A percentile compares a stretch with the other conserved stretches of the same genome.
These are phyloP conservation scores for Drosophila pseudotakahashii DNA, from an alignment of 2,888 invertebrate genomes.

Conservation along the genomic window DNA sequence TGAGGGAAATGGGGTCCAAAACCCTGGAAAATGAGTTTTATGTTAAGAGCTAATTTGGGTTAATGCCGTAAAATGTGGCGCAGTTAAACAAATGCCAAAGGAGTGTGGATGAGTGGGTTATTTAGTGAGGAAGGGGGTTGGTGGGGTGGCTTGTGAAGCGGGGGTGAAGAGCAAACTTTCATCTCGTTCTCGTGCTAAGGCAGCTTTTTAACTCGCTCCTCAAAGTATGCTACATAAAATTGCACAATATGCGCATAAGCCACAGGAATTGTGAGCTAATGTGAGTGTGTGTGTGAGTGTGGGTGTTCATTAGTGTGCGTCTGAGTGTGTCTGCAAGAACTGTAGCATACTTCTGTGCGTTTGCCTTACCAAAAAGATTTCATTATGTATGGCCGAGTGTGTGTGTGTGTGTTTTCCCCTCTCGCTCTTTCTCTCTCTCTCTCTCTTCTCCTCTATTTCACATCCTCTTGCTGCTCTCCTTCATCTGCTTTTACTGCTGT, in stretches of 20 bases:
- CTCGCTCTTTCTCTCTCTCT: neutral
- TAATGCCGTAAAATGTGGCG: conserved; percentile 75
- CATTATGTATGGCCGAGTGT: conserved; percentile 41
- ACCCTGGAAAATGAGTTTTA: conserved; percentile 70
- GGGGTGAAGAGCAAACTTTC: conserved; percentile 33
- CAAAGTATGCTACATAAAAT: conserved; percentile 74
- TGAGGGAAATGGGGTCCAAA: conserved; percentile 13
- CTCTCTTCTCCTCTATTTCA: neutral
- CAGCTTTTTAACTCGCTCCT: conserved; percentile 58
- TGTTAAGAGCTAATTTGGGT: conserved; percentile 78
- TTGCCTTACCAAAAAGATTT: conserved; percentile 49
- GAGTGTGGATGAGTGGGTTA: conserved; percentile 8
- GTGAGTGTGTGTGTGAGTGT: conserved; percentile 7
- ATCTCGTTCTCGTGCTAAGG: conserved; percentile 31
- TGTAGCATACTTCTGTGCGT: conserved; percentile 58
- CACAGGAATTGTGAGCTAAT: conserved; percentile 38
- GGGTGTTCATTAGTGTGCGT: conserved; percentile 37
- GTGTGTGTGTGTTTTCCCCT: conserved; percentile 5
- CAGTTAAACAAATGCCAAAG: conserved; percentile 67
- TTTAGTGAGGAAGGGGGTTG: neutral
- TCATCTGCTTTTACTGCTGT: conserved; percentile 15
- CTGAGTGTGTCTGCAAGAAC: conserved; percentile 40
- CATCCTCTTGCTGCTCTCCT: conserved; percentile 4
- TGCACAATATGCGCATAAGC: conserved; percentile 67
- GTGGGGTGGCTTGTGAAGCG: neutral